Percentiles rank a stretch among this genome's conserved stretches.
Evolutionary conservation across 2,888 invertebrate species (phyloP).

Genomic region (Pterostichus niger): DNA sequence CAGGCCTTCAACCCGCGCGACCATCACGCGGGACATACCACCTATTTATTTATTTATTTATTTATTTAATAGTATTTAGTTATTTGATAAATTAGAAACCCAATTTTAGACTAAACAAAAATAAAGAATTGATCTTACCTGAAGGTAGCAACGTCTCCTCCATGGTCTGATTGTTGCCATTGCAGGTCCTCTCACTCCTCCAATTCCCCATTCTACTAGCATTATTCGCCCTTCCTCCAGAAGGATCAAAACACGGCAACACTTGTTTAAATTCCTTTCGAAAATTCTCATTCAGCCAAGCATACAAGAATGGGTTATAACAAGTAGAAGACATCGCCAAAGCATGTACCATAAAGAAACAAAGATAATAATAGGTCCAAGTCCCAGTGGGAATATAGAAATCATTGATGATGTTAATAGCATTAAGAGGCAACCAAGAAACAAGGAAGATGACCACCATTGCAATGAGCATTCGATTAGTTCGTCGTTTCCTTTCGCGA

Average conservation of each 20-base stretch:
- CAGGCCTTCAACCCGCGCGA: too few species aligned
- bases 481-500: slow-evolving; percentile 92
- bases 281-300: slow-evolving; percentile 97
- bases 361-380: slow-evolving; percentile 91
- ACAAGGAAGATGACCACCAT: slow-evolving; percentile 98
- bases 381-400: slow-evolving; percentile 86
- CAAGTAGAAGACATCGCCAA: slow-evolving; percentile 96
- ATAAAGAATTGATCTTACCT: background rate
- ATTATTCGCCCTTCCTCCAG: slow-evolving; percentile 73
- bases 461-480: slow-evolving; percentile 97
- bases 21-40: too few species aligned
- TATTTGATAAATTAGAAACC: too few species aligned
- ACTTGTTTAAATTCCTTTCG: slow-evolving; percentile 92
- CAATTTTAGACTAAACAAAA: too few species aligned
- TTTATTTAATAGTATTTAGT: too few species aligned
- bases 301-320: slow-evolving; percentile 96
- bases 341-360: slow-evolving; percentile 93
- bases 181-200: slow-evolving; percentile 85
- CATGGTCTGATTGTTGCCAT: slow-evolving; percentile 87
- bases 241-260: slow-evolving; percentile 81
- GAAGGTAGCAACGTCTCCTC: slow-evolving; percentile 82
- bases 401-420: slow-evolving; percentile 92
- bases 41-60: too few species aligned
- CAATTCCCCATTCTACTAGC: slow-evolving; percentile 79
- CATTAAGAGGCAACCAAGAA: slow-evolving; percentile 97